Base-by-base conservation (phyloP, 2,797 vertebrate genomes). In the Siniperca undulata region DNA sequence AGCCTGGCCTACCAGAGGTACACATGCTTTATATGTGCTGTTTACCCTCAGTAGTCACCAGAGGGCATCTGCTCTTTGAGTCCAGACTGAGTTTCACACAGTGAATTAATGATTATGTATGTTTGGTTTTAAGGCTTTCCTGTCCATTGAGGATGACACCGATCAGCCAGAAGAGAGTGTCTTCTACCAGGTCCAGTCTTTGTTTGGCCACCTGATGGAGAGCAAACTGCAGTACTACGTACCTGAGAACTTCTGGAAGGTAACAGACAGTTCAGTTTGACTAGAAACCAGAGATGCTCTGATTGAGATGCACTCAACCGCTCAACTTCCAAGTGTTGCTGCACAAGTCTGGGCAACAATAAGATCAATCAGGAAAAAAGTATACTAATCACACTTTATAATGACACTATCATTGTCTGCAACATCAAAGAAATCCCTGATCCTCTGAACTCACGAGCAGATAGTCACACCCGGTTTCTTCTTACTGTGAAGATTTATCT, bases 221-320 rank as follows among this genome's bases (percentile, higher is more conserved):
- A 99, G 99, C 96, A 99, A 99, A 82, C 94, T 99, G 78, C 99
- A 99, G 72, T 99, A 99, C 94, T 99, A 99, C 0, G 93, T 99
- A 42, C 99, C 98, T 19, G 98, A 99, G 93, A 99, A 98, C 93
- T 99, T 99, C 79, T 99, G 99, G 99, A 99, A 99, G 98, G 99
- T 99, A 95, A 74, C 13, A 1, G 2, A 52, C 11, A 11, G 0
- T 44, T 66, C 17, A 42, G 13, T 75, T 74, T 14, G 22, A 38
- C 14, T 24, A 70, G 11, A 56, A 53, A 60, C 13, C 7, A 2
- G 4, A 74, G 44, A n/a, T 20, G 12, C 9, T 48, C 11, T 42
- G 13, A 80, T 34, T 44, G 1, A 30, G 48, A 60, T 27, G 9
- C 12, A 59, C 8, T 22, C 10, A 44, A 1, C 1, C 6, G 10